These are phyloP conservation scores for Peromyscus eremicus DNA, from an alignment of 2,797 vertebrate genomes.

Conservation along the genomic window DNA sequence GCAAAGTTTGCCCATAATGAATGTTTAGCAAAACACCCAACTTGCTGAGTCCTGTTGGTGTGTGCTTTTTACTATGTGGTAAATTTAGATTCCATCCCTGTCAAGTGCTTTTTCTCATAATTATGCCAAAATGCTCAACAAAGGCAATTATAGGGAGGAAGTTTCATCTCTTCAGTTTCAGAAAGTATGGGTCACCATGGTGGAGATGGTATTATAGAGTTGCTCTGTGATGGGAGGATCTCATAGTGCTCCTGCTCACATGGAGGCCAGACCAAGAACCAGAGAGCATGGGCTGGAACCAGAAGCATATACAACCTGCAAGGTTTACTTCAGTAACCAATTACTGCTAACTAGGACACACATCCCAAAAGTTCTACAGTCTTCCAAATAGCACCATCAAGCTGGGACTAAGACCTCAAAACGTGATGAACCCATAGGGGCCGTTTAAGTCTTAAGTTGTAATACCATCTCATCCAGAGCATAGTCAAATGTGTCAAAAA, in stretches of 20 bases:
- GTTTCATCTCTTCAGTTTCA: background rate
- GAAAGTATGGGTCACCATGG: background rate
- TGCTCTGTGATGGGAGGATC: too few relatives aligned
- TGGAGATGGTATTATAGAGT: too few relatives aligned
- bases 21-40: background rate
- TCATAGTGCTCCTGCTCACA: background rate
- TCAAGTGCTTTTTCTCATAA: background rate
- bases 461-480: background rate
- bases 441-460: background rate
- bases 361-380: background rate
- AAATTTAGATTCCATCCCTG: background rate
- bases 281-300: background rate
- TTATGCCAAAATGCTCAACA: background rate
- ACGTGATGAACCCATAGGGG: background rate
- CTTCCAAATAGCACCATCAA: background rate
- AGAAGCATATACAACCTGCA: background rate
- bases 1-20: background rate
- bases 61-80: background rate
- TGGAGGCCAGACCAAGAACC: background rate
- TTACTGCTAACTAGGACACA: background rate
- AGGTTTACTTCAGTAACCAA: background rate
- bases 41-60: background rate
- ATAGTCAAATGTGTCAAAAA: background rate
- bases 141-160: background rate
- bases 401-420: background rate